phyloP scores from a whole-genome alignment of 1,140 invertebrate species.

The Meteorus sp. region DNA sequence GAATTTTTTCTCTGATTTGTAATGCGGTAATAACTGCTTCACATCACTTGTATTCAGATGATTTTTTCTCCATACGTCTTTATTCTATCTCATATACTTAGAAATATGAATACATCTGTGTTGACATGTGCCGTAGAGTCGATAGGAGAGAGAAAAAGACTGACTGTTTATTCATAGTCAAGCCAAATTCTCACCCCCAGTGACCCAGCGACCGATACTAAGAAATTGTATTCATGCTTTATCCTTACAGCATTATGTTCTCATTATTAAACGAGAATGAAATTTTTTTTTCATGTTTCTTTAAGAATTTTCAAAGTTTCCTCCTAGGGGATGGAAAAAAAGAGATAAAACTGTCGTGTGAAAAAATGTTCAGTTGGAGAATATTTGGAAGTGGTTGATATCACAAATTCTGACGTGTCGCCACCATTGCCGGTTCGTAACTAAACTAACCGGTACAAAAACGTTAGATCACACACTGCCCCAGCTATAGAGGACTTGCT shows the following conservation, averaged over 20 bases:
- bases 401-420: constrained; percentile 7
- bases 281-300: constrained; percentile 1
- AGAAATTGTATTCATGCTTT: no score
- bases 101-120: no score
- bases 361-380: no score
- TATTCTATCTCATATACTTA: no score
- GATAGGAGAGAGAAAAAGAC: constrained; percentile 63
- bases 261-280: no score
- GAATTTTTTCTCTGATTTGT: no score
- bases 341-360: no score
- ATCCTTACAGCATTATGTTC: no score
- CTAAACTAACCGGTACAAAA: constrained; percentile 49
- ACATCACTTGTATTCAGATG: no score
- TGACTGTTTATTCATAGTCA: constrained; percentile 56
- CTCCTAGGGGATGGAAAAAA: no score
- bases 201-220: constrained; percentile 47
- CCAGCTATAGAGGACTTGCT: constrained; percentile 46
- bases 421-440: constrained; percentile 33
- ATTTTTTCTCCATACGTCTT: no score
- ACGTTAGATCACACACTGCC: constrained; percentile 58
- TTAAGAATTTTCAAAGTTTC: background rate
- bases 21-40: no score
- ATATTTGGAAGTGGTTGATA: background rate
- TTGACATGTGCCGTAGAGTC: constrained; percentile 49
- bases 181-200: constrained; percentile 61